Evolutionary conservation across 1,140 invertebrate genomes (phyloP).

Genomic region (Aphelinus atriplicis): DNA sequence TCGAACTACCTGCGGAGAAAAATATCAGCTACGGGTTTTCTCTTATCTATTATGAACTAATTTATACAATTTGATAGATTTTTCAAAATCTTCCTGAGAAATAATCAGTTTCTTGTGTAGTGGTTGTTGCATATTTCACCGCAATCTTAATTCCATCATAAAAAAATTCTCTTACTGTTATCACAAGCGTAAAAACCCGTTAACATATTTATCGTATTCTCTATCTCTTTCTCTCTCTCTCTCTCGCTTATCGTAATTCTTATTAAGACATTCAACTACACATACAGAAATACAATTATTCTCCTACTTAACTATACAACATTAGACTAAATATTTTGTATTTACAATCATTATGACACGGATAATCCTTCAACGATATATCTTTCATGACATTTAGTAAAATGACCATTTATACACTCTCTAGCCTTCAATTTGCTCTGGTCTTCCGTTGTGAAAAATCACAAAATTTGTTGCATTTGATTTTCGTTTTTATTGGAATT

Average conservation of each 20-base stretch:
- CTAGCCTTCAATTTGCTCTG: neutral
- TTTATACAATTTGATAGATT: conserved; percentile 19
- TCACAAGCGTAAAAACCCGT: conserved; percentile 26
- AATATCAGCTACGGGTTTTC: conserved; percentile 17
- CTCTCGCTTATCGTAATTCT: conserved; percentile 13
- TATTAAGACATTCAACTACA: conserved; percentile 32
- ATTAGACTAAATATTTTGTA: conserved; percentile 38
- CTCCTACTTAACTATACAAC: conserved; percentile 37
- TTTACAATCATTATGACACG: conserved; percentile 52
- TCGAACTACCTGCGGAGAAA: conserved; percentile 22
- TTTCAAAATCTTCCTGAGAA: conserved; percentile 13
- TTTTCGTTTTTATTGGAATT: no score
- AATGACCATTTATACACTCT: conserved; percentile 33
- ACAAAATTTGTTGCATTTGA: no score
- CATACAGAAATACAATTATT: conserved; percentile 41
- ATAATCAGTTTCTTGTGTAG: conserved; percentile 18
- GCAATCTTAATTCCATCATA: neutral
- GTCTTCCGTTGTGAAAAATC: no score
- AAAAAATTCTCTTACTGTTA: conserved; percentile 15
- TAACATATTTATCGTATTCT: conserved; percentile 3
- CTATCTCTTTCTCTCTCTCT: conserved; percentile 10
- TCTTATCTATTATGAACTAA: neutral
- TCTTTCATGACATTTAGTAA: conserved; percentile 35
- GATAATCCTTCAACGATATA: conserved; percentile 33
- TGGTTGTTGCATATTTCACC: neutral